A percentile compares a stretch with the other conserved stretches of the same genome.
Evolutionary conservation across 2,888 invertebrate genomes (phyloP).

Genomic region (Atethmia centrago): DNA sequence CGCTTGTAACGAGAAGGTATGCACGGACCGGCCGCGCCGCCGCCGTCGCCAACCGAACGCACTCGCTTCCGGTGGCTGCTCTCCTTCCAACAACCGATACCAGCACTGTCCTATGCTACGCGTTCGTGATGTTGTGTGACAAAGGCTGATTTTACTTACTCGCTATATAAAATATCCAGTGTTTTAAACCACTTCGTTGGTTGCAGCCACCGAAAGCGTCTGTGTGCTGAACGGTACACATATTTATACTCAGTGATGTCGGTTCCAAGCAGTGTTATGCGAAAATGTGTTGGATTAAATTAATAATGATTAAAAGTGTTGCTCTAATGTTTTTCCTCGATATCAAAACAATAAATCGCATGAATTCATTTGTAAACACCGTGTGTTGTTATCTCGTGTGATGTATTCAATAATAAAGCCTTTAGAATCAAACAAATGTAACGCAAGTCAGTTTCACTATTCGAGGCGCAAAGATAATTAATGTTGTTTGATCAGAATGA

Average conservation of each 20-base stretch:
- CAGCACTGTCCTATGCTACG: slow-evolving; percentile 43
- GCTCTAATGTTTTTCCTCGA: slow-evolving; percentile 64
- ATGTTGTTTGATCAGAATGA: slow-evolving; percentile 29
- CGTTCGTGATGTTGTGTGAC: slow-evolving; percentile 68
- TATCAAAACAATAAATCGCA: slow-evolving; percentile 72
- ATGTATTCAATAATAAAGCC: slow-evolving; percentile 70
- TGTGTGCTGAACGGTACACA: slow-evolving; percentile 63
- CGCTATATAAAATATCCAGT: slow-evolving; percentile 41
- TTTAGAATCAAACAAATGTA: slow-evolving; percentile 65
- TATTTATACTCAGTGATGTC: slow-evolving; percentile 61
- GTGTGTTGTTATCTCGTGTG: slow-evolving; percentile 71
- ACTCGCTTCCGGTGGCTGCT: slow-evolving; percentile 87
- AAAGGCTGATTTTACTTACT: slow-evolving; percentile 55
- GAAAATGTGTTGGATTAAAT: slow-evolving; percentile 82
- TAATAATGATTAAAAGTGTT: slow-evolving; percentile 64
- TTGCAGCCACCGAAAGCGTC: slow-evolving; percentile 71
- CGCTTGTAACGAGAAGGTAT: slow-evolving; percentile 90
- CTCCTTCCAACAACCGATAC: slow-evolving; percentile 74
- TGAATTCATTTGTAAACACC: slow-evolving; percentile 73
- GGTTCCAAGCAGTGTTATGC: slow-evolving; percentile 62
- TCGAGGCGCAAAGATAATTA: slow-evolving; percentile 19
- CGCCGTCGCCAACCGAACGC: slow-evolving; percentile 73
- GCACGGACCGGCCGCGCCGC: slow-evolving; percentile 74
- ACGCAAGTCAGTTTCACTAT: slow-evolving; percentile 22
- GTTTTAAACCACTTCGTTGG: slow-evolving; percentile 59